phyloP scores from a whole-genome alignment of 2,113 vertebrate genomes.

The Pagrus major region DNA sequence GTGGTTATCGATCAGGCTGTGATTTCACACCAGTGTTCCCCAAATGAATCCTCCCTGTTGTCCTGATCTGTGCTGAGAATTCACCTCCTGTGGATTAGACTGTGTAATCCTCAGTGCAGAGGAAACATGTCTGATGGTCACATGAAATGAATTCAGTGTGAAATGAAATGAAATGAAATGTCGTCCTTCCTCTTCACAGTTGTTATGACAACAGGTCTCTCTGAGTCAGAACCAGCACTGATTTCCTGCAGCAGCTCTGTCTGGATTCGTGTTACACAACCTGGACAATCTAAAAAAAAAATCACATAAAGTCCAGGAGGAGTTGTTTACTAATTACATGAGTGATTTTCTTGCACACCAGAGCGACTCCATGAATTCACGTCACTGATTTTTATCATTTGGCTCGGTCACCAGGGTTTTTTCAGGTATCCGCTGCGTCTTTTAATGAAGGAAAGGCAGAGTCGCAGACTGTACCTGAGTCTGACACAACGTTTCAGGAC shows the following conservation, averaged over 20 bases:
- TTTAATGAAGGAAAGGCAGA: not conserved
- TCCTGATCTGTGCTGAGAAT: no score
- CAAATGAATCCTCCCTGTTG: no score
- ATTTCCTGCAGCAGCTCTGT: not conserved
- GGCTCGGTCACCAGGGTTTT: no score
- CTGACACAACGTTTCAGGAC: not conserved
- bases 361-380: not conserved
- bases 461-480: no score
- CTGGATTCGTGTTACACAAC: slow-evolving; percentile 19
- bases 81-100: no score
- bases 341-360: not conserved
- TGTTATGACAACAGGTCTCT: slow-evolving; percentile 67
- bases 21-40: no score
- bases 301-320: not conserved
- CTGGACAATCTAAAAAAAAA: not conserved
- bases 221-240: slow-evolving; percentile 16
- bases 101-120: no score
- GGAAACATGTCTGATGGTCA: no score
- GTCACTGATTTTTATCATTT: no score
- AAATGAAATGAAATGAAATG: not conserved
- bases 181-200: slow-evolving; percentile 31
- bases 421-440: not conserved
- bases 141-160: no score
- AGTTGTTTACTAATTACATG: not conserved
- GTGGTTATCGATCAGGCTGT: slow-evolving; percentile 5